These are phyloP conservation scores for Phalera bucephala DNA, from an alignment of 2,888 invertebrate species.

Conservation along the genomic window DNA sequence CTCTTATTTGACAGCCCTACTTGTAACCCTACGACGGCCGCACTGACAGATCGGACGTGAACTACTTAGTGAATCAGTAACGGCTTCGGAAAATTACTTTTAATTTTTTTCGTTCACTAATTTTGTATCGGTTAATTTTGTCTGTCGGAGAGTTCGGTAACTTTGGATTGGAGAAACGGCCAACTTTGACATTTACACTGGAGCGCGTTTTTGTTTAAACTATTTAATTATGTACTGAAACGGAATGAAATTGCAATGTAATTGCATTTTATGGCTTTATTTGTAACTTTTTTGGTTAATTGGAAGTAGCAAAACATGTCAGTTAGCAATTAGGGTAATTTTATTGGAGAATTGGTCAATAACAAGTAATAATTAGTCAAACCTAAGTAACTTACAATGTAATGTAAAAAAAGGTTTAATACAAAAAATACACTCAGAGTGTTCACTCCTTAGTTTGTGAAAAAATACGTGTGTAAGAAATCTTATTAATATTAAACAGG, in stretches of 20 bases:
- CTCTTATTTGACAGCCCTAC: neutral
- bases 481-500: conserved; percentile 22
- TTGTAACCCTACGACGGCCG: conserved; percentile 1
- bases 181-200: conserved; percentile 1
- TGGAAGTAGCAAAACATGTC: neutral
- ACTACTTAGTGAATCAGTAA: conserved; percentile 44
- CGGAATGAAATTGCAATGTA: neutral
- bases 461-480: no score
- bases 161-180: conserved; percentile 1
- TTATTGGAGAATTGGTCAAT: no score
- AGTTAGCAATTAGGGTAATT: no score
- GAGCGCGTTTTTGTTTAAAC: neutral
- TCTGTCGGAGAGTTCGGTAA: neutral
- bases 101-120: conserved; percentile 2
- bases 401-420: no score
- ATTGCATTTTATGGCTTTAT: neutral
- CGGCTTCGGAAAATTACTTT: conserved; percentile 10
- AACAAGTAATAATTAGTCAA: no score
- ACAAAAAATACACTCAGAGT: no score
- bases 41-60: conserved; percentile 46
- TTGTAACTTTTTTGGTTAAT: neutral
- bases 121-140: conserved; percentile 1
- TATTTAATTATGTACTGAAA: neutral
- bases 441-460: no score
- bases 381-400: no score